Base-by-base conservation (phyloP, 1,140 invertebrate species). In the Drosophila navojoa region DNA sequence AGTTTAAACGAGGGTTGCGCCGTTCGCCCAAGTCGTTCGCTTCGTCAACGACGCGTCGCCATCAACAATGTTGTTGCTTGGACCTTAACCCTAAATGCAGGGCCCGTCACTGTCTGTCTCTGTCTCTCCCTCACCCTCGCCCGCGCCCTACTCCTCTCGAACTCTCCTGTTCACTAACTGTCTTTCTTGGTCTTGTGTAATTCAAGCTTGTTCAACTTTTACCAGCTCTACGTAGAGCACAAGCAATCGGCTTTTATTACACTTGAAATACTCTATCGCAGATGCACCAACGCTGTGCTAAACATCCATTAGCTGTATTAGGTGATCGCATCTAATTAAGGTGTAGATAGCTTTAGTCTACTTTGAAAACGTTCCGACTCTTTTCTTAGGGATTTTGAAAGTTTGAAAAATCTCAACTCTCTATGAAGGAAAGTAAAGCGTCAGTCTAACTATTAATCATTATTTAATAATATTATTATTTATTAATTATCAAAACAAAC, bases 1-100 rank as follows among this genome's bases (percentile, higher is more conserved):
- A 78, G 72, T 78, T 78, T 71, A 78, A 78, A 76, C 67, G 76
- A 78, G 76, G 76, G 76, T 78, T 78, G 76, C 67, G 67, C 61
- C 58, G 71, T 74, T 74, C 61, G 67, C 71, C 71, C 71, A 62
- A 70, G 71, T 44, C 54, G 38, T 69, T 59, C 25, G 13, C 42
- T 40, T 68, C 57, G 62, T 67, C 62, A 66, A 57, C 50, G 57
- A 63, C 53, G 57, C 38, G 38, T 44, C 47, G 27, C 22, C 25
- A 25, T 49, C 29, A 35, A 53, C 50, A 53, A 32, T 53, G 15
- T 57, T 54, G 68, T 55, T 47, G 71, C 57, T 38, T 70, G 61
- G 57, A 73, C 50, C 67, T 78, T 78, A 78, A 78, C 76, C 76
- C 76, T 78, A 78, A 71, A 67, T 67, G 61, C 76, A 71, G 71